These are phyloP conservation scores for Hozukius guyotensis DNA, from an alignment of 2,797 vertebrate species.

Conservation along the genomic window DNA sequence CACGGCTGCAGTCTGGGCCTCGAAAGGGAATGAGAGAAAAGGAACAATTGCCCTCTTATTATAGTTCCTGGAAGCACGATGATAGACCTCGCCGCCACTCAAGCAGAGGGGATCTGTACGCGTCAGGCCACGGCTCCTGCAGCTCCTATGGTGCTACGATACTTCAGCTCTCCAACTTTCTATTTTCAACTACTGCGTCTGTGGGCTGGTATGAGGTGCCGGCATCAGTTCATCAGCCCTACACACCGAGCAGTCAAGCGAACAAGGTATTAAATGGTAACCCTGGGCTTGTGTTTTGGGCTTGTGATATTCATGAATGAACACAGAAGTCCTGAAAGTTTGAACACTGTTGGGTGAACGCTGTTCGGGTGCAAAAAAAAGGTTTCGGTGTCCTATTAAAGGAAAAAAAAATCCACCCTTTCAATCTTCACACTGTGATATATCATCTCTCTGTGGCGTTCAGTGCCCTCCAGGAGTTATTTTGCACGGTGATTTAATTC, in stretches of 20 bases:
- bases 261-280: background rate
- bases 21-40: conserved; percentile 5
- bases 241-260: background rate
- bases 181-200: conserved; percentile 17
- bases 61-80: conserved; percentile 30
- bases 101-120: conserved; percentile 36
- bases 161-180: conserved; percentile 30
- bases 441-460: background rate
- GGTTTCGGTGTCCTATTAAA: background rate
- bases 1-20: conserved; percentile 32
- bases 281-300: background rate
- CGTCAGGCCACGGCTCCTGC: conserved; percentile 35
- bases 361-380: background rate
- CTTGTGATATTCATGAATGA: background rate
- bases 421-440: background rate
- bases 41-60: conserved; percentile 52
- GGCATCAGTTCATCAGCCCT: conserved; percentile 43
- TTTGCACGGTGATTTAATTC: background rate
- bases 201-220: conserved; percentile 21
- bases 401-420: conserved; percentile 25
- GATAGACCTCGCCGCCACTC: conserved; percentile 27
- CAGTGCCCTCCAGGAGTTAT: background rate
- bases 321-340: background rate
- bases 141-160: conserved; percentile 20
- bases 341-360: background rate